Conservation (phyloP, 92 coral and sea anemone genomes). For the Ricordea florida region DNA sequence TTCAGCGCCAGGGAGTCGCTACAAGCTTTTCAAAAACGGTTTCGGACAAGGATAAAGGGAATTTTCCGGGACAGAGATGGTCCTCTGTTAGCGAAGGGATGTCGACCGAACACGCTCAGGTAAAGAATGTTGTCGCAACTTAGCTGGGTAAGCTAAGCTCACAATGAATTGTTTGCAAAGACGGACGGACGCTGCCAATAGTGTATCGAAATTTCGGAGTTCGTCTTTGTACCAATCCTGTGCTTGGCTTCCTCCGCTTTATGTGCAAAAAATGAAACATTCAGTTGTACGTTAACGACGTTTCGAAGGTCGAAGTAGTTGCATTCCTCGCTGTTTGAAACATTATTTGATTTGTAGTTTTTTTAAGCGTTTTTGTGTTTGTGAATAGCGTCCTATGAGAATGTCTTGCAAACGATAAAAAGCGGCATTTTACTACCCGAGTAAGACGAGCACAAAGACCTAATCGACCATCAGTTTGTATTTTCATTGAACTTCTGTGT, state of each 20-base stretch:
- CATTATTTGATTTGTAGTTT: slow-evolving; percentile 7
- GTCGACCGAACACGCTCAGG: slow-evolving; percentile 90
- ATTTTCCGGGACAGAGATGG: slow-evolving; percentile 95
- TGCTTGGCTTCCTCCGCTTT: background rate
- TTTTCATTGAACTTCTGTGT: too few relatives aligned
- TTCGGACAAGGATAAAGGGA: slow-evolving; percentile 92
- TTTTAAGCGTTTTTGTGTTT: background rate
- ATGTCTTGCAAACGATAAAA: background rate
- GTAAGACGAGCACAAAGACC: background rate
- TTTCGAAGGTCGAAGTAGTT: too few relatives aligned
- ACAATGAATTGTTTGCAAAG: slow-evolving; percentile 14
- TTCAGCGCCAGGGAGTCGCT: slow-evolving; percentile 99
- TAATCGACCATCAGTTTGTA: too few relatives aligned
- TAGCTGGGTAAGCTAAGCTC: too few relatives aligned
- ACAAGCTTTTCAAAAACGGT: slow-evolving; percentile 98
- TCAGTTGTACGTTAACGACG: background rate
- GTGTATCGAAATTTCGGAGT: too few relatives aligned
- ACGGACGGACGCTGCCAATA: too few relatives aligned
- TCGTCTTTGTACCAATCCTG: background rate
- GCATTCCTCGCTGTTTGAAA: too few relatives aligned
- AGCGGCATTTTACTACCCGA: background rate
- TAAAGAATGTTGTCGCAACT: background rate
- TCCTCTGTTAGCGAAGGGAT: slow-evolving; percentile 89
- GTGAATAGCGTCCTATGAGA: background rate
- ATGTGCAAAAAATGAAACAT: background rate